Conservation (phyloP, 2,113 vertebrate genomes). For the Oreochromis aureus region DNA sequence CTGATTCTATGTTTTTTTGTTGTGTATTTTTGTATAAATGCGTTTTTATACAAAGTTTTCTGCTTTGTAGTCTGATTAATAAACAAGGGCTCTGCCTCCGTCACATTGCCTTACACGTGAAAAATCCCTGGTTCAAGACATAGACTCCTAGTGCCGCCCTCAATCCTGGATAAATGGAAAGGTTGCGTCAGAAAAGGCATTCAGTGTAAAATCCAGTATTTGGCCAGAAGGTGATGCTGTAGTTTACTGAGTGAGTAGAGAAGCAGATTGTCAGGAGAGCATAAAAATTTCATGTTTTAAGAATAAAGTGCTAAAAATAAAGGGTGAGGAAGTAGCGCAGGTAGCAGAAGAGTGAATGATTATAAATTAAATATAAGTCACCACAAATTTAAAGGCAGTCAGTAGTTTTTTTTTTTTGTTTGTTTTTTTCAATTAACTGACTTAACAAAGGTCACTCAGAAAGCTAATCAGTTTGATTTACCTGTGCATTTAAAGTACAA, state of each 20-base stretch:
- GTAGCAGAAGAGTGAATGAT: not conserved
- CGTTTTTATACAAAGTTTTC: not conserved
- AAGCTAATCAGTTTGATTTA: not conserved
- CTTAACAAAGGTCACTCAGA: not conserved
- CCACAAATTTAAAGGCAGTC: not conserved
- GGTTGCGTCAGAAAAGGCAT: not conserved
- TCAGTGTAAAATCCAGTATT: not conserved
- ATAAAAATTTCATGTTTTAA: not conserved
- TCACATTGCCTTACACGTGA: not conserved
- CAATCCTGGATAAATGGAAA: not conserved
- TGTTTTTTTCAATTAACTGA: not conserved
- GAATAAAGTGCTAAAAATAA: not conserved
- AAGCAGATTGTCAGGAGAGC: not conserved
- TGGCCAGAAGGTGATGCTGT: slow-evolving; percentile 41
- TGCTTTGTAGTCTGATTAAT: not conserved
- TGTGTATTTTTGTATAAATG: not conserved
- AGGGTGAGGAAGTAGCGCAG: not conserved
- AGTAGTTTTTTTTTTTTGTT: not conserved
- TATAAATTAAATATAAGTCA: not conserved
- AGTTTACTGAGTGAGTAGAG: not conserved
- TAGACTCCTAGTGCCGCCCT: not conserved
- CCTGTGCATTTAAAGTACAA: not conserved
- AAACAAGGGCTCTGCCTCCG: not conserved
- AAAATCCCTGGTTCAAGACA: not conserved
- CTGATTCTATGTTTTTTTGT: not conserved